Evolutionary conservation across 2,113 vertebrate species (phyloP).

Genomic region (Jacana jacana): DNA sequence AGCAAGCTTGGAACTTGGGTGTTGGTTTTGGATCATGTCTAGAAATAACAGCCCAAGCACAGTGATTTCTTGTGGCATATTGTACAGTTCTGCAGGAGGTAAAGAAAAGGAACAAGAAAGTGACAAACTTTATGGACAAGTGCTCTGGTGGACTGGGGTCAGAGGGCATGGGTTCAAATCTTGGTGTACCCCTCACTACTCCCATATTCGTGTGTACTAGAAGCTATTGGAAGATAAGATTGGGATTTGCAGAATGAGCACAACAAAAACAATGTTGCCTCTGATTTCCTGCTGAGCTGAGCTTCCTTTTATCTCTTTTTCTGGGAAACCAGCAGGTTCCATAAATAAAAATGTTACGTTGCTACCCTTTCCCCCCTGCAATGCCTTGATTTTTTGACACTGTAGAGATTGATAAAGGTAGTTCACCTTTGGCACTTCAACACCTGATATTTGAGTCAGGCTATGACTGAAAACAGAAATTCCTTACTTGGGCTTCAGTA

Average conservation of each 20-base stretch:
- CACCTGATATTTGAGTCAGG: accelerated
- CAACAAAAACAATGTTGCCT: background rate
- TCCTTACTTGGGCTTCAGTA: background rate
- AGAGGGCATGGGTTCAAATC: background rate
- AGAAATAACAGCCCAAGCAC: background rate
- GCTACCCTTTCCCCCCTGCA: background rate
- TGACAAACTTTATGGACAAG: background rate
- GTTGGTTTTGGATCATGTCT: conserved; percentile 28
- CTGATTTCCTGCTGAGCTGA: background rate
- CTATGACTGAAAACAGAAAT: background rate
- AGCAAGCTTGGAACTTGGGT: background rate
- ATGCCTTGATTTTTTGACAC: background rate
- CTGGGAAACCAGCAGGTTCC: background rate
- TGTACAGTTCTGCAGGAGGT: background rate
- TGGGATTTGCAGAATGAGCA: background rate
- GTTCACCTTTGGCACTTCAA: background rate
- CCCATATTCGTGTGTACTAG: background rate
- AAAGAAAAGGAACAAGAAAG: background rate
- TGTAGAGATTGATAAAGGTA: background rate
- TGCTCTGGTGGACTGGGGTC: background rate
- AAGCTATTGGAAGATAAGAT: background rate
- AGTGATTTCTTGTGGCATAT: background rate
- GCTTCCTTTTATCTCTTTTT: background rate
- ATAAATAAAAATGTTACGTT: background rate
- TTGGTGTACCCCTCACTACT: background rate